Evolutionary conservation across 2,888 invertebrate species (phyloP), one percentile per base, ranked within the genome.

Genomic region (Autographa gamma): DNA sequence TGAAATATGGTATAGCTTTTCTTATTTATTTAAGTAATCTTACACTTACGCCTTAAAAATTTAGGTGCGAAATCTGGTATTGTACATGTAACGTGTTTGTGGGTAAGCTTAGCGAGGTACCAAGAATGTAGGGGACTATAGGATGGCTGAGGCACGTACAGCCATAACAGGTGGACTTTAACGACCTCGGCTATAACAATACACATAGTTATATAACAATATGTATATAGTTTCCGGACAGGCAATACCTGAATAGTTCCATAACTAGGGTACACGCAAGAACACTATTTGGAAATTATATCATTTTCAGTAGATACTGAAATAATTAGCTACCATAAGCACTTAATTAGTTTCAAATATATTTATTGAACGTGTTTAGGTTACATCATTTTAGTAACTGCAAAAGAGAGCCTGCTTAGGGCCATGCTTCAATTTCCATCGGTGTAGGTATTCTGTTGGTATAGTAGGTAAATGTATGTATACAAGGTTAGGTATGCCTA

Each of bases 71-170:
- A 72, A 64, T 58, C 66, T 67, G 25, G 25, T 63, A 25, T 66
- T 38, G 66, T 71, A 76, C 66, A 71, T 38, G 34, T 66, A 58
- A n/a, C 48, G n/a, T 18, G 2, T 60, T 64, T 38, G 19, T 54
- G 48, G 2, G 25, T 31, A 60, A 69, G 54, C 66, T 61, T 38
- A 66, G 38, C 66, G 78, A 73, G 61, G 78, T 52, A 52, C 59
- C 56, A 38, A 62, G 31, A 62, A 38, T 32, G 56, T 52, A 60
- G 11, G 48, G 52, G 43, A 14, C 34, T 16, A 74, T 67, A 58
- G 14, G 64, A 70, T 63, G 48, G 65, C 67, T 65, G 62, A 43
- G 74, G 56, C 70, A 63, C 67, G 65, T 56, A 58, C 43, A 63
- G 63, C 67, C 67, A 67, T 75, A 74, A 60, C 63, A 19, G 54